Percentiles rank a stretch among this genome's conserved stretches.
Evolutionary conservation across 2,113 vertebrate species (phyloP).

Genomic region (Promerops cafer): DNA sequence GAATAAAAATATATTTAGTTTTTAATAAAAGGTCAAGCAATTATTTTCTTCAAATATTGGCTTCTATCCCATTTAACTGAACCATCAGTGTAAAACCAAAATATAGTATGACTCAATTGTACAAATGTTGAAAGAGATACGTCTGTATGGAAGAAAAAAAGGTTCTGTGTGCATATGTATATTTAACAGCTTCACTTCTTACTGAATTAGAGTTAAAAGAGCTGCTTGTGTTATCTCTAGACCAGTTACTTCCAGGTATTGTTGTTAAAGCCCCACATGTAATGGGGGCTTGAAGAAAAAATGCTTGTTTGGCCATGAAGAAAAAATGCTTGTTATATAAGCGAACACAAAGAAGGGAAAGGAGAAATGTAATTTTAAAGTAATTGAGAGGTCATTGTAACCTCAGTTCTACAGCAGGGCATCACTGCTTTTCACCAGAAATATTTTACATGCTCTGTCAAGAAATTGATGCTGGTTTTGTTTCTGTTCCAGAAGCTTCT

Average conservation of each 20-base stretch:
- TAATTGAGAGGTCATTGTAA: neutral
- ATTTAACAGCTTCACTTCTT: neutral
- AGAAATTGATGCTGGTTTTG: neutral
- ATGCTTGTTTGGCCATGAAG: neutral
- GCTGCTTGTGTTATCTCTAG: neutral
- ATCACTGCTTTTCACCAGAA: neutral
- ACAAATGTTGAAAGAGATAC: neutral
- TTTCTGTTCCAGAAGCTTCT: constrained; percentile 39
- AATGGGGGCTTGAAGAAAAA: too few relatives aligned
- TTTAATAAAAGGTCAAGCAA: neutral
- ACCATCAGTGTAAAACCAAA: neutral
- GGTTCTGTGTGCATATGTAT: neutral
- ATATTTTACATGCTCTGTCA: neutral
- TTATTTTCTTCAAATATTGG: neutral
- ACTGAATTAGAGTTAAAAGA: neutral
- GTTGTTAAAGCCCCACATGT: neutral
- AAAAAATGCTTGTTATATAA: neutral
- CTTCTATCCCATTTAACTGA: neutral
- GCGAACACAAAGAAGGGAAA: neutral
- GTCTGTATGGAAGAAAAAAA: neutral
- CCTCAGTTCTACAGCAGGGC: neutral
- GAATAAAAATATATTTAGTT: neutral
- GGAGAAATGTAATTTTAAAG: neutral
- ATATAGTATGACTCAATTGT: neutral
- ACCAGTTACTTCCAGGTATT: neutral